phyloP scores from a whole-genome alignment of 2,888 invertebrate genomes.

The Dolichomitus sp. region DNA sequence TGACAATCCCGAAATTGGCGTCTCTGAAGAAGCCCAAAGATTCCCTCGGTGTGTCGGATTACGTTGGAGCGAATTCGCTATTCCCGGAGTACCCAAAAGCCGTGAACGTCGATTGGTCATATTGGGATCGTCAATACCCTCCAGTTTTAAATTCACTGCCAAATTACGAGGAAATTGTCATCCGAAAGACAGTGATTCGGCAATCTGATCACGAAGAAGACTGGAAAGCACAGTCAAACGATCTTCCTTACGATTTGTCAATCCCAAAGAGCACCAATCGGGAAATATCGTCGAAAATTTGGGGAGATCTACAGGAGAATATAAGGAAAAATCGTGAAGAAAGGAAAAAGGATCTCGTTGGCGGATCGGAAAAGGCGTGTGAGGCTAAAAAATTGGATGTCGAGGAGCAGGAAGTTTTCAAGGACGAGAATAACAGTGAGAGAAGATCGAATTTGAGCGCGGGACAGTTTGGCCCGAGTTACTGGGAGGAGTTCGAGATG shows the following conservation, averaged over 20 bases:
- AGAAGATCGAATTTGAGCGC: constrained; percentile 50
- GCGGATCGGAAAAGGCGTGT: neutral
- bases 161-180: constrained; percentile 35
- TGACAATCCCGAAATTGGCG: constrained; percentile 29
- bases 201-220: neutral
- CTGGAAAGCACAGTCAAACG: constrained; percentile 3
- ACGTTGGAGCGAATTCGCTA: constrained; percentile 5
- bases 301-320: neutral
- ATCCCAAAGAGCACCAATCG: constrained; percentile 1
- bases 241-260: constrained; percentile 50
- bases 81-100: constrained; percentile 35
- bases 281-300: neutral
- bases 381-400: constrained; percentile 59
- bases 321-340: constrained; percentile 6
- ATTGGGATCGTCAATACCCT: constrained; percentile 43
- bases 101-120: constrained; percentile 37
- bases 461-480: constrained; percentile 60
- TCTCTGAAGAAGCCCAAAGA: constrained; percentile 14
- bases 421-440: constrained; percentile 58
- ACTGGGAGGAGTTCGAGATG: constrained; percentile 78
- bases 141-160: constrained; percentile 36
- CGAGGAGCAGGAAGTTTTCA: constrained; percentile 33
- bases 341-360: neutral
- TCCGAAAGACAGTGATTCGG: neutral
- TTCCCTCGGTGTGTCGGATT: constrained; percentile 1